phyloP scores from a whole-genome alignment of 2,113 vertebrate genomes.

The Physeter macrocephalus region DNA sequence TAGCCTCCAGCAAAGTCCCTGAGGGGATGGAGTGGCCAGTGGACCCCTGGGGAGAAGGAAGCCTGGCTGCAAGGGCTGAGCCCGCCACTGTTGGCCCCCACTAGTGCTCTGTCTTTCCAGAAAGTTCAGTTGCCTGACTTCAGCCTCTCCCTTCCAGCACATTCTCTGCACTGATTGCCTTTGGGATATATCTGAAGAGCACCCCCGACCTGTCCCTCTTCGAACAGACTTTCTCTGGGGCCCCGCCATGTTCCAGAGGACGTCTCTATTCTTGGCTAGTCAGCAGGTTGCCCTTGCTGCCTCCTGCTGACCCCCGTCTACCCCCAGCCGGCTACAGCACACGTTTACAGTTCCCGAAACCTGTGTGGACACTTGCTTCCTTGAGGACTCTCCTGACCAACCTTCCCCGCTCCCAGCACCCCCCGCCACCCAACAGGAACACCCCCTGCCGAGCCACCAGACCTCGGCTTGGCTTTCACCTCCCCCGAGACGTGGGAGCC shows the following conservation, averaged over 20 bases:
- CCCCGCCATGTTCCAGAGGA: not conserved
- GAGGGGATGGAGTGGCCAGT: not conserved
- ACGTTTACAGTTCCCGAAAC: not conserved
- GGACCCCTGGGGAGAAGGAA: not conserved
- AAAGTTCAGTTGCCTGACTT: not conserved
- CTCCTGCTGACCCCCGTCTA: not conserved
- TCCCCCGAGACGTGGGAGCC: fast-evolving
- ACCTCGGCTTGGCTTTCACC: not conserved
- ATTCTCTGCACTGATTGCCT: not conserved
- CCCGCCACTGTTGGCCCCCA: fast-evolving
- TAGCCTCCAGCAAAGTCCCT: not conserved
- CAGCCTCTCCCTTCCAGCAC: not conserved
- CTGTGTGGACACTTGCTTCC: not conserved
- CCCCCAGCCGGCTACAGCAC: fast-evolving
- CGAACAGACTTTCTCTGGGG: not conserved
- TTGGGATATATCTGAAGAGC: not conserved
- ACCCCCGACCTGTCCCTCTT: not conserved
- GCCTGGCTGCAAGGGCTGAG: not conserved
- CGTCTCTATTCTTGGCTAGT: not conserved
- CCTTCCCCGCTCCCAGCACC: not conserved
- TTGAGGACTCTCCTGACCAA: not conserved
- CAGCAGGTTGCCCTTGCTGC: not conserved
- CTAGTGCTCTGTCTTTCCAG: not conserved
- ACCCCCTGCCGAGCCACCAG: not conserved
- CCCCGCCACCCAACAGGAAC: not conserved